Conservation (phyloP, 2,797 vertebrate species). For the Euphonia xanthogaster region DNA sequence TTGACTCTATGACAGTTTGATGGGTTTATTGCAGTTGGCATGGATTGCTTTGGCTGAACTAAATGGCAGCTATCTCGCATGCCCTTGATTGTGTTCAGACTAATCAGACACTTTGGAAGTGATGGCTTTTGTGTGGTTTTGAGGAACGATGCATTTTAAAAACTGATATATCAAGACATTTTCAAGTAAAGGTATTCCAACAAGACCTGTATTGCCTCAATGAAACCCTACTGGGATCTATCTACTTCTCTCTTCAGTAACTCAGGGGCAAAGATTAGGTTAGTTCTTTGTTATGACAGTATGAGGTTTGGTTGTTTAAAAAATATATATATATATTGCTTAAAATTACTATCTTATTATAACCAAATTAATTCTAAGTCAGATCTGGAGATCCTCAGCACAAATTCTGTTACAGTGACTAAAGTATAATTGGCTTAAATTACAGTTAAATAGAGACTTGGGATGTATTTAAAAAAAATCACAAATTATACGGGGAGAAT, state of each 20-base stretch:
- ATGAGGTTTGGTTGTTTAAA: background rate
- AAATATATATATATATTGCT: background rate
- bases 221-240: background rate
- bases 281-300: background rate
- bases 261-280: background rate
- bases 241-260: background rate
- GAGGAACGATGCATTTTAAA: conserved; percentile 61
- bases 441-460: background rate
- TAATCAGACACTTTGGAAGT: conserved; percentile 75
- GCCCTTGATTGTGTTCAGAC: conserved; percentile 72
- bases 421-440: background rate
- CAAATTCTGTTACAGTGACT: background rate
- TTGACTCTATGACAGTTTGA: conserved; percentile 76
- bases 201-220: background rate
- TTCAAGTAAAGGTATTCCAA: conserved; percentile 4
- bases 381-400: background rate
- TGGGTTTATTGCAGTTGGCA: conserved; percentile 76
- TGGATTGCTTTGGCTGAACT: conserved; percentile 72
- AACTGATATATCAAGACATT: conserved; percentile 25
- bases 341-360: background rate
- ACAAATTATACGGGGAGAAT: background rate
- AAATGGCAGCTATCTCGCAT: conserved; percentile 66
- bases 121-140: conserved; percentile 60
- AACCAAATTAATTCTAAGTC: background rate
- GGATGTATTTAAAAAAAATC: background rate